Conservation (phyloP, 2,888 invertebrate species). For the Nudaria mundana region DNA sequence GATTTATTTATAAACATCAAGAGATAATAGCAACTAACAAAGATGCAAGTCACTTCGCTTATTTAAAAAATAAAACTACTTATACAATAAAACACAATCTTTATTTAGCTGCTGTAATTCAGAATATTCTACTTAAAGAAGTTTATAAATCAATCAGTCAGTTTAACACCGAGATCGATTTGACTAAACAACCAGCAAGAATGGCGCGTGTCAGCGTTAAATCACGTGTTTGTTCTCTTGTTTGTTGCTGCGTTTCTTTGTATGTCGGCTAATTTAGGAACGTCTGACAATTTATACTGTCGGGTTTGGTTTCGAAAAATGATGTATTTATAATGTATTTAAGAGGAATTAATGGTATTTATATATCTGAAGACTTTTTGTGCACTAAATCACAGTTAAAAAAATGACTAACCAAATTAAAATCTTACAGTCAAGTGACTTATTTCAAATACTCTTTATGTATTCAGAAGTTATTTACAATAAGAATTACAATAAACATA, state of each 20-base stretch:
- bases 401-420: too few species aligned
- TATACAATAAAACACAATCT: conserved; percentile 16
- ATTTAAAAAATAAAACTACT: too few species aligned
- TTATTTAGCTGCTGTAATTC: conserved; percentile 32
- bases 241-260: conserved; percentile 30
- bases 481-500: too few species aligned
- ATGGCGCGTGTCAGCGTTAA: conserved; percentile 45
- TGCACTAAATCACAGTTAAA: too few species aligned
- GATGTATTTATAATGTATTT: conserved; percentile 24
- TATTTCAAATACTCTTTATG: too few species aligned
- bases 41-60: too few species aligned
- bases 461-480: too few species aligned
- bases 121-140: conserved; percentile 38
- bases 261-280: conserved; percentile 42
- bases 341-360: neutral
- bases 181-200: conserved; percentile 38
- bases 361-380: too few species aligned
- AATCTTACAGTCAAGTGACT: too few species aligned
- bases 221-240: conserved; percentile 56
- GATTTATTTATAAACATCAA: too few species aligned
- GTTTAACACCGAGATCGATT: conserved; percentile 66
- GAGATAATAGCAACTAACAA: too few species aligned
- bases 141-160: conserved; percentile 64
- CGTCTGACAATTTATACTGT: conserved; percentile 34
- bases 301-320: conserved; percentile 31